Evolutionary conservation across 1,140 invertebrate species (phyloP), one percentile per base, ranked within the genome.

Genomic region (Paramacrobiotus metropolitanus): DNA sequence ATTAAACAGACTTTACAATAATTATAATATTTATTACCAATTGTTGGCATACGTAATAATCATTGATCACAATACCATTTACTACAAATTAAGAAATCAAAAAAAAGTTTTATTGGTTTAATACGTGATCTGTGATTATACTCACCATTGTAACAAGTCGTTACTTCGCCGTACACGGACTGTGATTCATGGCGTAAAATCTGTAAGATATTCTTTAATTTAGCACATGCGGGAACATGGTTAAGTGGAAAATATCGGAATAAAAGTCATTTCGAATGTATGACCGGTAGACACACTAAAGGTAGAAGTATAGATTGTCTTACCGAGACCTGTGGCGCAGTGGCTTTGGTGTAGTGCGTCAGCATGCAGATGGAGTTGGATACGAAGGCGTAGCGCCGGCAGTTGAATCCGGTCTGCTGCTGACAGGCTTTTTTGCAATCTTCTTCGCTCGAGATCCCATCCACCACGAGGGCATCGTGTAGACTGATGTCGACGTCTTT

Each of bases 321-420:
- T 55, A 55, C 48, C 15, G 48, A 20, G 24, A 9, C 48, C 4
- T 15, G 24, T 24, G 48, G 48, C 4, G 48, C 48, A 15, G 48
- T 55, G 15, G 24, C 48, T 55, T 20, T 15, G 24, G 48, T 55
- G 48, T 55, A 55, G 24, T 55, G 48, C 4, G 48, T 55, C 48
- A 55, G 24, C 15, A 55, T 55, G 28, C 48, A 55, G 15, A 55
- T 55, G 15, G 15, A 15, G 24, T 28, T 55, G 48, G 48, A 28
- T 4, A 55, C 9, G 24, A 55, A 55, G 48, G 15, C 24, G 48
- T 55, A 55, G 24, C 48, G 48, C 4, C 48, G 48, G 24, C 48
- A 55, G 24, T 55, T 55, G 24, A 55, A 55, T 15, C 48, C 48
- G 15, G 48, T 55, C 24, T 55, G 48, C 24, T 55, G 48, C 48